Base-by-base conservation (phyloP, 2,888 invertebrate species). In the Lobophora halterata region DNA sequence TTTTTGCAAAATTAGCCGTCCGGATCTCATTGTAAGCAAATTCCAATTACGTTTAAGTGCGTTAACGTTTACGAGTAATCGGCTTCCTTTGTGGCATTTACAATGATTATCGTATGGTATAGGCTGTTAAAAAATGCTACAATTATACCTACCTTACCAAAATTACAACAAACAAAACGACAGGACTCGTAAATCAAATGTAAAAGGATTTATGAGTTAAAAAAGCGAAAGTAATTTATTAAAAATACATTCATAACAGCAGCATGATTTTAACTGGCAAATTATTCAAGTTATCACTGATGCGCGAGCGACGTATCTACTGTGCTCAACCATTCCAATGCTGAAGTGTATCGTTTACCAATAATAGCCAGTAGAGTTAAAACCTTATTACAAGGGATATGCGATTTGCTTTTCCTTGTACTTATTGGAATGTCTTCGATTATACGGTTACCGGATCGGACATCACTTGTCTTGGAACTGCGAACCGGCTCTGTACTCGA, bases 21-120 rank as follows among this genome's bases (percentile, higher is more conserved):
- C 55, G 59, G 52, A 58, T 57, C 65, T 71, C 71, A 65, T 69
- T 74, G 70, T 71, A 61, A 71, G 55, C 58, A 60, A 57, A 75
- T 74, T 79, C 65, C 67, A 72, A 75, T 79, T 74, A 71, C 57
- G 61, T 61, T 52, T 60, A 58, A 60, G 59, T 59, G 60, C 55
- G 67, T 64, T 55, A 59, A 58, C 57, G 58, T 61, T 61, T 50
- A 52, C 56, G 52, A 52, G 51, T 40, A 46, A 58, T 60, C 56
- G 52, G 51, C 58, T 52, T 58, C 52, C 56, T 66, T 62, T 52
- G 47, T 56, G 60, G 58, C 53, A 55, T 45, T 46, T 43, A 44
- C 53, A 55, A 45, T 52, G 57, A 37, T 49, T 46, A 48, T 29
- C 48, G 35, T 39, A 50, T 53, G 13, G 25, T 21, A 21, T 27